Percentiles rank a stretch among this genome's conserved stretches.
These are phyloP conservation scores for Panulirus ornatus DNA, from an alignment of 1,140 invertebrate genomes.

Conservation along the genomic window DNA sequence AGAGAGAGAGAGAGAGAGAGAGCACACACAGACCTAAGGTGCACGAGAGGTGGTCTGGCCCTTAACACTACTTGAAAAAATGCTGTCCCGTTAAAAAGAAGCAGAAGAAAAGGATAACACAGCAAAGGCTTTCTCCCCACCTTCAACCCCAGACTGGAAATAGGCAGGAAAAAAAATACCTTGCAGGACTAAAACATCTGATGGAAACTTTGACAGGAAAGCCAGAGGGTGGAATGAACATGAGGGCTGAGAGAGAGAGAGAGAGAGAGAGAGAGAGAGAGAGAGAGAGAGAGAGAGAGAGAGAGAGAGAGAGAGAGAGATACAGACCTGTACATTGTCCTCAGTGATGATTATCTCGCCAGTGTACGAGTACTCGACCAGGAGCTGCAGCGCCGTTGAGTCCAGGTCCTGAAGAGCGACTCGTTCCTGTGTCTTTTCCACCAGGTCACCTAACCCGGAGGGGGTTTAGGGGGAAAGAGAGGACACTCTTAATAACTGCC, in stretches of 20 bases:
- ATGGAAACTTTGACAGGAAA: too few relatives aligned
- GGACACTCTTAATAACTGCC: too few relatives aligned
- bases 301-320: conserved; percentile 1
- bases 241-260: background rate
- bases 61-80: too few relatives aligned
- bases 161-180: background rate
- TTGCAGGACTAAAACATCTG: too few relatives aligned
- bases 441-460: conserved; percentile 87
- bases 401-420: conserved; percentile 84
- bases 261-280: conserved; percentile 29
- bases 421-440: conserved; percentile 82
- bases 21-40: too few relatives aligned
- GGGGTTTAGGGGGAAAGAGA: too few relatives aligned
- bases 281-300: conserved; percentile 29
- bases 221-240: too few relatives aligned
- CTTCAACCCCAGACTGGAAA: too few relatives aligned
- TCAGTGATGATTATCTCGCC: conserved; percentile 83
- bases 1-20: background rate
- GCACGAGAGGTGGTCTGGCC: too few relatives aligned
- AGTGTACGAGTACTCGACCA: conserved; percentile 94
- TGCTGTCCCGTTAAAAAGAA: too few relatives aligned
- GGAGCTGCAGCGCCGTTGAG: conserved; percentile 84
- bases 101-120: too few relatives aligned
- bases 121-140: too few relatives aligned
- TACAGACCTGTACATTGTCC: conserved; percentile 87